Evolutionary conservation across 1,140 invertebrate species (phyloP), one percentile per base, ranked within the genome.

Genomic region (Panagrolaimus sp.): DNA sequence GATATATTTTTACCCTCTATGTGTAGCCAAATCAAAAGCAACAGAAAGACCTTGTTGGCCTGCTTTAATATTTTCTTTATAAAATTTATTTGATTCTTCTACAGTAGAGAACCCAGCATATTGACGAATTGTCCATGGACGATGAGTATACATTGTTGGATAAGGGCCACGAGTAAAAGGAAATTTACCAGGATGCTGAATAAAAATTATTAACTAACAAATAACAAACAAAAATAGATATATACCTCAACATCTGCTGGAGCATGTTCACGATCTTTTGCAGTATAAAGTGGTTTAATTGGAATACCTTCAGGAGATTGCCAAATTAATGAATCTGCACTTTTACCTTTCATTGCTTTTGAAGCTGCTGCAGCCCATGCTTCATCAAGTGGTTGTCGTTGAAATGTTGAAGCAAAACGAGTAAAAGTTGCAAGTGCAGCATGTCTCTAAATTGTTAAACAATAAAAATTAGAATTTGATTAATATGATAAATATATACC

Each of bases 81-180:
- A 89, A 77, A 89, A 89, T 68, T 85, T 85, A 82, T 89, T 89
- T 71, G 87, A 88, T 74, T 89, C 88, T 78, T 89, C 88, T 0
- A 89, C 88, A 43, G 88, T 89, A 69, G 87, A 88, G 78, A 89
- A 89, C 14, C 88, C 88, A 67, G 88, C 87, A 53, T 80, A 86
- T 83, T 89, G 88, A 72, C 88, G 73, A 70, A 89, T 88, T 13
- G 88, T 89, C 88, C 88, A 89, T 4, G 88, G 88, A 68, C 87
- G 81, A 69, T 87, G 86, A 42, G 88, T 85, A 77, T 89, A 89
- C 88, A 89, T 89, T 5, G 88, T 89, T n/a, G 87, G 85, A 76
- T 89, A 88, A 1, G 88, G 88, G 0, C 88, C 88, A 47, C 88
- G 76, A 8, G 88, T 89, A 78, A 84, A 89, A 0, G 88, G 88